Evolutionary conservation across 92 coral and sea anemone genomes (phyloP).

Genomic region (Parazoanthus darwini): DNA sequence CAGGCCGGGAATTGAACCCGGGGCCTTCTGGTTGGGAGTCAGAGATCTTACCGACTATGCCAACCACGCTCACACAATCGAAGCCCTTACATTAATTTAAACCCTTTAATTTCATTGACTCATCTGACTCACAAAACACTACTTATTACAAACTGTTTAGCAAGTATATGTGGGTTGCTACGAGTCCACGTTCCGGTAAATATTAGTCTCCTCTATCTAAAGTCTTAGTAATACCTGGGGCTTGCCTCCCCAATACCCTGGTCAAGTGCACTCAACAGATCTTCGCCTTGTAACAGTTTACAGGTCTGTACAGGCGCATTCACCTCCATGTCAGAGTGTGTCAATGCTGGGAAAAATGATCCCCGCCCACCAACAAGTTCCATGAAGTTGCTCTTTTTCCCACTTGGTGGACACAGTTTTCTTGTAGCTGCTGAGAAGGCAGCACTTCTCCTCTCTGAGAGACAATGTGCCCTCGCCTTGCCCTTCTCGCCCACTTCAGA

Average conservation of each 20-base stretch:
- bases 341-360: constrained; percentile 64
- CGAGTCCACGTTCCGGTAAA: background rate
- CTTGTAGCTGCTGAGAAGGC: constrained; percentile 37
- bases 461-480: constrained; percentile 39
- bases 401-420: constrained; percentile 48
- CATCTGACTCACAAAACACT: background rate
- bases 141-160: background rate
- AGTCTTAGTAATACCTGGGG: constrained; percentile 12
- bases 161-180: background rate
- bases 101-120: too few relatives aligned
- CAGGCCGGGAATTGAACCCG: too few relatives aligned
- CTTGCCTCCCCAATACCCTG: constrained; percentile 48
- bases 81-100: too few relatives aligned
- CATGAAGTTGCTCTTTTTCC: constrained; percentile 69
- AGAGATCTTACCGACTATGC: too few relatives aligned
- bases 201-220: background rate
- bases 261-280: constrained; percentile 84
- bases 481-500: constrained; percentile 14
- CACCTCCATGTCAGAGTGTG: constrained; percentile 82
- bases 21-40: too few relatives aligned
- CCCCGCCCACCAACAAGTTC: constrained; percentile 64
- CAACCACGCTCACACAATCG: too few relatives aligned
- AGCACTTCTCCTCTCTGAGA: constrained; percentile 50
- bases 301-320: constrained; percentile 82
- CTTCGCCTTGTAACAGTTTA: constrained; percentile 85